Evolutionary conservation across 2,888 invertebrate genomes (phyloP), one percentile per base, ranked within the genome.

Genomic region (Habrosyne pyritoides): DNA sequence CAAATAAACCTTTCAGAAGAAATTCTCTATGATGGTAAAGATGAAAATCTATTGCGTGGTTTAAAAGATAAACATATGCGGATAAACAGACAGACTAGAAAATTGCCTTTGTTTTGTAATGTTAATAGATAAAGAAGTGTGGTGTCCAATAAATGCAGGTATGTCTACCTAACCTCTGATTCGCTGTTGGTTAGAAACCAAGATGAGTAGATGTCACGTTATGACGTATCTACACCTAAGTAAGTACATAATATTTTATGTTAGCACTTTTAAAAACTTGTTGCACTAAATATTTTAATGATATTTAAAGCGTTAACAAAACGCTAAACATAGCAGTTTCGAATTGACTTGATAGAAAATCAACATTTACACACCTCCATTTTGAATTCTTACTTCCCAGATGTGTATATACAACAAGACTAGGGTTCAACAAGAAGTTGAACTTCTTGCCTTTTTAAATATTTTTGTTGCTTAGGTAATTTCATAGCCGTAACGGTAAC

Each of bases 291-390:
- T 82, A 81, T 79, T 81, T 87, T 84, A 80, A 77, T 79, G 80
- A 72, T 81, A 81, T 85, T 80, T 81, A 73, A 79, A 84, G 74
- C 75, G 81, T 87, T 87, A 87, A 86, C 89, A 85, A 83, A 84
- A 82, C 82, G 87, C 85, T 88, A 89, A 89, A 90, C 79, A 85
- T 89, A 81, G 84, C 84, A 82, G 83, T 84, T 85, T 84, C 71
- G 74, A 78, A 79, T 81, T 79, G 74, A 79, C 79, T 78, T 78
- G 77, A 84, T 81, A 80, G 83, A 86, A 86, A 85, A 82, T 83
- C 81, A 85, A 83, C 75, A 86, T 82, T 85, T 81, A 76, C 77
- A 69, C 76, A 77, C 70, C 77, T 77, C 74, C 76, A 75, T 82
- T 82, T 78, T 75, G 70, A 77, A 78, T 79, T 81, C 75, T 79